phyloP scores from a whole-genome alignment of 2,113 vertebrate species.

The Microcebus murinus region DNA sequence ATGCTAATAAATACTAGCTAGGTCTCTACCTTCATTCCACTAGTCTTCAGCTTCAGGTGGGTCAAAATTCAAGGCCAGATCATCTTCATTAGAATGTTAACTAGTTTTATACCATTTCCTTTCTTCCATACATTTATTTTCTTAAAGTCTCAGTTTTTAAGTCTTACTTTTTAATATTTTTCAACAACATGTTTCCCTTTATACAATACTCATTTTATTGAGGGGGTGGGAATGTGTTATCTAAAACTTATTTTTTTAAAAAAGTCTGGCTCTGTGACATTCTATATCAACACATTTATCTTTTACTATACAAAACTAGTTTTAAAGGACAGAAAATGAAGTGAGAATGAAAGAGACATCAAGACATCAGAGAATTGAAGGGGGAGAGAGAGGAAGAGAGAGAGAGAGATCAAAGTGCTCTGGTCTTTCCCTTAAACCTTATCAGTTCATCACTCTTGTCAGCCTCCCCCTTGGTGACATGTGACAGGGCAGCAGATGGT shows the following conservation, averaged over 20 bases:
- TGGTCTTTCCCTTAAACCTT: not conserved
- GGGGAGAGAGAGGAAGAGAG: not conserved
- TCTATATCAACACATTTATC: not conserved
- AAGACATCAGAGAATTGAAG: too few relatives aligned
- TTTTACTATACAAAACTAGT: not conserved
- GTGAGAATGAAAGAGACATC: too few relatives aligned
- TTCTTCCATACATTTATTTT: not conserved
- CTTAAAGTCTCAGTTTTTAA: not conserved
- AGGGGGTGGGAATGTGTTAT: not conserved
- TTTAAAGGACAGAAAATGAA: not conserved
- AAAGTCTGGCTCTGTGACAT: not conserved
- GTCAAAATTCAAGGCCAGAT: not conserved
- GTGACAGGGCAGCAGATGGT: not conserved
- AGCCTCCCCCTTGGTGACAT: not conserved
- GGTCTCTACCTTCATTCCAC: not conserved
- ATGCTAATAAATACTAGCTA: not conserved
- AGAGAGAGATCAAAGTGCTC: not conserved
- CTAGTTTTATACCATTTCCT: not conserved
- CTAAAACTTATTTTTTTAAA: not conserved
- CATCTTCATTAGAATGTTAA: not conserved
- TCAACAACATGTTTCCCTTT: not conserved
- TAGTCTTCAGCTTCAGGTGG: not conserved
- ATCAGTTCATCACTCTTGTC: not conserved
- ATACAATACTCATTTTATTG: not conserved
- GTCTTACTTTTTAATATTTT: not conserved